Evolutionary conservation across 2,888 invertebrate species (phyloP).

Genomic region (Cabera pusaria): DNA sequence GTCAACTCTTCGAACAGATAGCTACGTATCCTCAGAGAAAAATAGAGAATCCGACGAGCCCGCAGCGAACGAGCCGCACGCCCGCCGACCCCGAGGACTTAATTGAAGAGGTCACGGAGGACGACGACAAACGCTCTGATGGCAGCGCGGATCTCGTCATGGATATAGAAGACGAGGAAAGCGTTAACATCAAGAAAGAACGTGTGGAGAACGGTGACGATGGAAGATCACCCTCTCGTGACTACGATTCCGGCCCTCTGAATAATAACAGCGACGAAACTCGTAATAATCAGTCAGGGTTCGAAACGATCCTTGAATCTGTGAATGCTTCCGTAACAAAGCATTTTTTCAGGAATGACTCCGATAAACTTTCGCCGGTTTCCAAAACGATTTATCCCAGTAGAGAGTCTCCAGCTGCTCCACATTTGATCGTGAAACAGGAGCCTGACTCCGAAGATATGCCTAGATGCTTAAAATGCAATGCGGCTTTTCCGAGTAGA

Average conservation of each 20-base stretch:
- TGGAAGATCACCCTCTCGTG: slow-evolving; percentile 45
- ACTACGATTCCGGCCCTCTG: slow-evolving; percentile 60
- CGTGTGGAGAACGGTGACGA: slow-evolving; percentile 59
- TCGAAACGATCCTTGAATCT: slow-evolving; percentile 88
- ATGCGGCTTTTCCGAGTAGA: slow-evolving; percentile 81
- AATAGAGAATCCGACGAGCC: slow-evolving; percentile 57
- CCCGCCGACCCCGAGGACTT: slow-evolving; percentile 83
- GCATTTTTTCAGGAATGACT: slow-evolving; percentile 87
- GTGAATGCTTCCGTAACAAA: slow-evolving; percentile 90
- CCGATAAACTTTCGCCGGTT: slow-evolving; percentile 86
- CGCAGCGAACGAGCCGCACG: slow-evolving; percentile 51
- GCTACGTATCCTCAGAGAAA: slow-evolving; percentile 74
- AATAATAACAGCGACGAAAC: slow-evolving; percentile 53
- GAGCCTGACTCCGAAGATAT: slow-evolving; percentile 68
- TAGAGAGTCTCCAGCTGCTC: slow-evolving; percentile 55
- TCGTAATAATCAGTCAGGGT: slow-evolving; percentile 83
- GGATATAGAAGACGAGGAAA: slow-evolving; percentile 86
- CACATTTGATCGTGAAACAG: slow-evolving; percentile 58
- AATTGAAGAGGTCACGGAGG: slow-evolving; percentile 85
- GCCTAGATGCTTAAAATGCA: slow-evolving; percentile 83
- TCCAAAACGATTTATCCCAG: slow-evolving; percentile 71
- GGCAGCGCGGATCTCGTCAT: slow-evolving; percentile 86
- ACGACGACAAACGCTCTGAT: slow-evolving; percentile 77
- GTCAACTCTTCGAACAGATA: slow-evolving; percentile 87
- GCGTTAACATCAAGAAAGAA: slow-evolving; percentile 71